These are phyloP conservation scores for Tetrapedia diversipes DNA, from an alignment of 2,888 invertebrate genomes.

Conservation along the genomic window DNA sequence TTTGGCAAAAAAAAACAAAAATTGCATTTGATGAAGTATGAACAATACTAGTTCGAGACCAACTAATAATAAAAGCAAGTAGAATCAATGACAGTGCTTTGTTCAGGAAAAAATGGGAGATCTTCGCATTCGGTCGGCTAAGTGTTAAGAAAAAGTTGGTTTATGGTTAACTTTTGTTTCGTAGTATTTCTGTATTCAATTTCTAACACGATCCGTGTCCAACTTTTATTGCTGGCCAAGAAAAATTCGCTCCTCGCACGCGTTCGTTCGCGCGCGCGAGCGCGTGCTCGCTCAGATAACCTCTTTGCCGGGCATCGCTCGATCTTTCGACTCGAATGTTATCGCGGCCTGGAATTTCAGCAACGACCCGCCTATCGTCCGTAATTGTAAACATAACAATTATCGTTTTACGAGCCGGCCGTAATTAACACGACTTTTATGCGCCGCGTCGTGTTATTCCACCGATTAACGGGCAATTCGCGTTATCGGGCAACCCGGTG, in stretches of 20 bases:
- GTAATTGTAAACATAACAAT: constrained; percentile 63
- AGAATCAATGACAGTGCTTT: too few species aligned
- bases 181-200: too few species aligned
- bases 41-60: too few species aligned
- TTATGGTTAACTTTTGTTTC: too few species aligned
- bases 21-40: too few species aligned
- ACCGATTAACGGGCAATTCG: constrained; percentile 49
- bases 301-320: constrained; percentile 51
- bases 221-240: constrained; percentile 25
- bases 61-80: too few species aligned
- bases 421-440: constrained; percentile 61
- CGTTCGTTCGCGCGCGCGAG: constrained; percentile 11
- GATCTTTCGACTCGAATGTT: constrained; percentile 58
- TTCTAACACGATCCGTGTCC: constrained; percentile 8
- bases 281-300: constrained; percentile 56
- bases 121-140: too few species aligned
- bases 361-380: constrained; percentile 32
- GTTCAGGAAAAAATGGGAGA: too few species aligned
- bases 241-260: constrained; percentile 23
- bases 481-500: constrained; percentile 24
- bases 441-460: constrained; percentile 34
- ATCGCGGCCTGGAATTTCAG: constrained; percentile 54
- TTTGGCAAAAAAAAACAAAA: too few species aligned
- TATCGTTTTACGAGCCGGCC: constrained; percentile 51
- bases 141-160: too few species aligned